Evolutionary conservation across 2,888 invertebrate species (phyloP).

Genomic region (Synanthedon vespiformis): DNA sequence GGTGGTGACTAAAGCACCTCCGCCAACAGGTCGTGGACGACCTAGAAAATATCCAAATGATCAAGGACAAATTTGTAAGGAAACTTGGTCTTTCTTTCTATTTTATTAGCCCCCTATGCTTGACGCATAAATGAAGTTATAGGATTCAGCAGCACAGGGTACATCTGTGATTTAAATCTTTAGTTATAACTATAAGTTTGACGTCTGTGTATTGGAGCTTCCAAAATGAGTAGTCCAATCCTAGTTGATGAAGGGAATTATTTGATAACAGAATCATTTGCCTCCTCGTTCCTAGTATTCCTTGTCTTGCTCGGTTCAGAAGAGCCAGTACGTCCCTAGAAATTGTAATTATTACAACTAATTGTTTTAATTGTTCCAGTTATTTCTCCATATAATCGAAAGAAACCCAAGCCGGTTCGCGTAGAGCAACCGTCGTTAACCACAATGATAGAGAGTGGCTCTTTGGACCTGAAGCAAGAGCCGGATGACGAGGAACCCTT

Average conservation of each 20-base stretch:
- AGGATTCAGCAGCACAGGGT: too few species aligned
- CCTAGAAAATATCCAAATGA: constrained; percentile 64
- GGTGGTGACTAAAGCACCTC: constrained; percentile 54
- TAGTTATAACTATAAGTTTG: background rate
- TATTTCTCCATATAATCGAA: constrained; percentile 54
- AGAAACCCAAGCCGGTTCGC: constrained; percentile 31
- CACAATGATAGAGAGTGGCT: constrained; percentile 31
- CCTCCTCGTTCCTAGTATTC: too few species aligned
- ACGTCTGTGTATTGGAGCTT: too few species aligned
- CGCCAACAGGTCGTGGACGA: constrained; percentile 49
- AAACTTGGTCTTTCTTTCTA: background rate
- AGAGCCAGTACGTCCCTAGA: too few species aligned
- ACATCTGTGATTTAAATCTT: too few species aligned
- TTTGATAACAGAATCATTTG: too few species aligned
- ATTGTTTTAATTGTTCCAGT: constrained; percentile 19
- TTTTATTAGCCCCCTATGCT: background rate
- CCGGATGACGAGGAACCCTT: constrained; percentile 27
- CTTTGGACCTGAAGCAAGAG: constrained; percentile 39
- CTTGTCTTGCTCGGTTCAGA: too few species aligned
- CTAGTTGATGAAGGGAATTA: too few species aligned
- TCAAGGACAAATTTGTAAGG: constrained; percentile 55
- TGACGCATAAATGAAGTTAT: too few species aligned
- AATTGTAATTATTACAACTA: background rate
- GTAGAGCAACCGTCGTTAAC: constrained; percentile 43
- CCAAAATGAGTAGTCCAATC: too few species aligned